Conservation (phyloP, 2,888 invertebrate species). For the Euphydryas editha region DNA sequence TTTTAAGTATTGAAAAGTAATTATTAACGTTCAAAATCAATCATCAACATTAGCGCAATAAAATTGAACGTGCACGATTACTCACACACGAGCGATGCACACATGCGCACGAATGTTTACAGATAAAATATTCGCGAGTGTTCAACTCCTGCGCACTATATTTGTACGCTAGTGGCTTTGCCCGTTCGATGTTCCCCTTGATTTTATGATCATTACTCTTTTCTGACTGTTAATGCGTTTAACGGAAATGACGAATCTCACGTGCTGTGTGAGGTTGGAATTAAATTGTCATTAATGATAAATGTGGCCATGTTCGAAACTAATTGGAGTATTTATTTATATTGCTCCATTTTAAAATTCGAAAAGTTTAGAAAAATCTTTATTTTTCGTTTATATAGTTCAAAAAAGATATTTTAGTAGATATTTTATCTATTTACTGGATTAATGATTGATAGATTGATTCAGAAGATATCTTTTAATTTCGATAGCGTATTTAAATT, state of each 20-base stretch:
- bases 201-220: constrained; percentile 39
- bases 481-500: no score
- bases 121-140: constrained; percentile 76
- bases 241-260: constrained; percentile 28
- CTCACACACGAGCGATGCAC: constrained; percentile 43
- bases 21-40: constrained; percentile 33
- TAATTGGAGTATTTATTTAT: background rate
- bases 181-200: constrained; percentile 43
- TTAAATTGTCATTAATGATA: constrained; percentile 12
- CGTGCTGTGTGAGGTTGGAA: constrained; percentile 7
- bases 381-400: background rate
- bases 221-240: constrained; percentile 29
- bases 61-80: constrained; percentile 46
- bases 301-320: background rate
- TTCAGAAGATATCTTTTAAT: no score
- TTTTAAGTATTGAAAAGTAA: background rate
- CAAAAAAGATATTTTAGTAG: no score
- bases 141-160: constrained; percentile 77
- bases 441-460: no score
- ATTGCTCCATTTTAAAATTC: background rate
- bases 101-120: constrained; percentile 60
- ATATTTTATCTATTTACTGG: no score
- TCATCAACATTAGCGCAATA: constrained; percentile 36
- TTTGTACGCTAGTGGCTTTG: constrained; percentile 61
- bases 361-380: background rate